Evolutionary conservation across 1,140 invertebrate genomes (phyloP).

Genomic region (Laupala kohalensis): DNA sequence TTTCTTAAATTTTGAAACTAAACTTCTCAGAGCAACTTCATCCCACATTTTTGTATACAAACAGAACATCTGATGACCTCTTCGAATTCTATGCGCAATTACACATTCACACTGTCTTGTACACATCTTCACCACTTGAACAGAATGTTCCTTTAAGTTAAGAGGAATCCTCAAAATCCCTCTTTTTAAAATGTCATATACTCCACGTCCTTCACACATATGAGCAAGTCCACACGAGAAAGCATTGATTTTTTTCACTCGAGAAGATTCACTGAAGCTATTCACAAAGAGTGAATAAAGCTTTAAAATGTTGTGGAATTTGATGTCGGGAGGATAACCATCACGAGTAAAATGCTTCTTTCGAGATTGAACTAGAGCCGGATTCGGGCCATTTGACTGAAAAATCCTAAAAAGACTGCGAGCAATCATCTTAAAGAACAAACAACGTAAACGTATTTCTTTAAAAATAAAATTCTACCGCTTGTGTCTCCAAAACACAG

Average conservation of each 20-base stretch:
- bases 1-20: slow-evolving; percentile 35
- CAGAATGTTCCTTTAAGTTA: slow-evolving; percentile 28
- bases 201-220: not conserved
- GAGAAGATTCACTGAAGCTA: not conserved
- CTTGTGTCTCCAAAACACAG: not conserved
- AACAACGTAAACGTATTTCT: not conserved
- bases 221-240: not conserved
- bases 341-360: not conserved
- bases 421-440: not conserved
- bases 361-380: not conserved
- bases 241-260: not conserved
- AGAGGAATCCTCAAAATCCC: not conserved
- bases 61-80: slow-evolving; percentile 44
- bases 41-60: slow-evolving; percentile 48
- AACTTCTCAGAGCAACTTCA: slow-evolving; percentile 37
- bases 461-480: not conserved
- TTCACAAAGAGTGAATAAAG: not conserved
- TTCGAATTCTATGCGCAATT: slow-evolving; percentile 41
- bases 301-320: not conserved
- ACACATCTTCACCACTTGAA: slow-evolving; percentile 35
- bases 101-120: slow-evolving; percentile 47
- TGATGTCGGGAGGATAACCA: not conserved
- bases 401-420: not conserved
- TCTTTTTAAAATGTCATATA: not conserved
- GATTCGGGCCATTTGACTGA: not conserved